phyloP scores from a whole-genome alignment of 1,140 invertebrate species.

The Bombus affinis region DNA sequence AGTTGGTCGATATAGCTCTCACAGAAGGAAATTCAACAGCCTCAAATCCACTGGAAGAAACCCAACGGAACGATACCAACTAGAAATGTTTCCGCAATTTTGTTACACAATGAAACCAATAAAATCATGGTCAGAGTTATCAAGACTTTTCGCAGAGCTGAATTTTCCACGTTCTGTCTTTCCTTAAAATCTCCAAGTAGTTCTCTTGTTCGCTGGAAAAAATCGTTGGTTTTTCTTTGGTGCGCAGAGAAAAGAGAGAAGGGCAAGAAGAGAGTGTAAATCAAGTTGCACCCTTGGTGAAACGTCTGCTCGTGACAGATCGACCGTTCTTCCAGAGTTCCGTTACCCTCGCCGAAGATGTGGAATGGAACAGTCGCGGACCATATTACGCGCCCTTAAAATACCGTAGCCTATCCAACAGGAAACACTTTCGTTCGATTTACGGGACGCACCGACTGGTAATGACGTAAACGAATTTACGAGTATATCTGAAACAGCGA shows the following conservation, averaged over 20 bases:
- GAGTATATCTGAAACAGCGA: constrained; percentile 12
- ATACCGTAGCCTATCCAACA: neutral
- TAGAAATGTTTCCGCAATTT: neutral
- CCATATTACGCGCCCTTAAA: constrained; percentile 37
- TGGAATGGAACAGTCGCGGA: constrained; percentile 12
- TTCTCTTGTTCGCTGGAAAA: neutral
- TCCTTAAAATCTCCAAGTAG: neutral
- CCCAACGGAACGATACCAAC: neutral
- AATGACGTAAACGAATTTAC: constrained; percentile 47
- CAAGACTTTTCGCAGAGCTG: neutral
- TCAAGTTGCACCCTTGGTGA: constrained; percentile 53
- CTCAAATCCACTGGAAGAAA: neutral
- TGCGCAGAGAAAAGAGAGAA: constrained; percentile 25
- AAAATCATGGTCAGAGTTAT: neutral
- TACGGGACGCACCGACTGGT: constrained; percentile 38
- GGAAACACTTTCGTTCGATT: constrained; percentile 43
- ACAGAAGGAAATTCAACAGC: too few species aligned
- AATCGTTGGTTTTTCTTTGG: neutral
- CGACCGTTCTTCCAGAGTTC: constrained; percentile 46
- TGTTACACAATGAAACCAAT: neutral
- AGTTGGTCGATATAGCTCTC: too few species aligned
- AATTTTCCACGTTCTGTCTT: neutral
- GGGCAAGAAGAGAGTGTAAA: constrained; percentile 56
- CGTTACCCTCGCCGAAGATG: constrained; percentile 26
- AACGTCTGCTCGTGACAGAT: constrained; percentile 62